Percentiles rank a stretch among this genome's conserved stretches.
These are phyloP conservation scores for Scaptomyza polygonia DNA, from an alignment of 2,888 invertebrate species.

Conservation along the genomic window DNA sequence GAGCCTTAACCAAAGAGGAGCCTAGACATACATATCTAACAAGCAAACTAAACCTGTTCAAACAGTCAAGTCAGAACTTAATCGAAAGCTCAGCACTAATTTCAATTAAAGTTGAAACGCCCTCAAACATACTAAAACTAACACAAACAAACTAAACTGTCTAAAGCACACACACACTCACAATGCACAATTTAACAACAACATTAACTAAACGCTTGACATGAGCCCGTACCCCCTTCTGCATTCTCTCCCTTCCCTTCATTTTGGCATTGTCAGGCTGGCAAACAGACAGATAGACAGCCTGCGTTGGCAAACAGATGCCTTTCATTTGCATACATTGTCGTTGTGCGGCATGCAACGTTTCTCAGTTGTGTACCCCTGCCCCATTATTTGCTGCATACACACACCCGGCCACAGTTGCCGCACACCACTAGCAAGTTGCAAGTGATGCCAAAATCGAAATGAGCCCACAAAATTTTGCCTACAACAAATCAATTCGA, in stretches of 20 bases:
- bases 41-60: constrained; percentile 28
- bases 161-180: constrained; percentile 1
- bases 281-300: constrained; percentile 8
- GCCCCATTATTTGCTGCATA: constrained; percentile 1
- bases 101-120: constrained; percentile 74
- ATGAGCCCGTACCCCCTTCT: constrained; percentile 5
- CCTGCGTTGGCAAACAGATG: constrained; percentile 47
- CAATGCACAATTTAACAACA: constrained; percentile 68
- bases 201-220: constrained; percentile 61
- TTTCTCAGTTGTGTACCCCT: background rate
- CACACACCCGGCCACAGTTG: constrained; percentile 17
- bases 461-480: constrained; percentile 54
- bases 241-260: background rate
- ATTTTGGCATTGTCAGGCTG: background rate
- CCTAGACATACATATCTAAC: constrained; percentile 31
- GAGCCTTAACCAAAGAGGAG: constrained; percentile 6
- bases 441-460: constrained; percentile 32
- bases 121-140: constrained; percentile 55
- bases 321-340: constrained; percentile 70
- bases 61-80: constrained; percentile 42
- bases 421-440: constrained; percentile 3
- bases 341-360: constrained; percentile 19
- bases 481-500: constrained; percentile 73
- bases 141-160: constrained; percentile 12
- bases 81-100: constrained; percentile 71